Percentiles rank a stretch among this genome's conserved stretches.
Conservation (phyloP, 2,888 invertebrate genomes). For the Chalcosyrphus nemorum region DNA sequence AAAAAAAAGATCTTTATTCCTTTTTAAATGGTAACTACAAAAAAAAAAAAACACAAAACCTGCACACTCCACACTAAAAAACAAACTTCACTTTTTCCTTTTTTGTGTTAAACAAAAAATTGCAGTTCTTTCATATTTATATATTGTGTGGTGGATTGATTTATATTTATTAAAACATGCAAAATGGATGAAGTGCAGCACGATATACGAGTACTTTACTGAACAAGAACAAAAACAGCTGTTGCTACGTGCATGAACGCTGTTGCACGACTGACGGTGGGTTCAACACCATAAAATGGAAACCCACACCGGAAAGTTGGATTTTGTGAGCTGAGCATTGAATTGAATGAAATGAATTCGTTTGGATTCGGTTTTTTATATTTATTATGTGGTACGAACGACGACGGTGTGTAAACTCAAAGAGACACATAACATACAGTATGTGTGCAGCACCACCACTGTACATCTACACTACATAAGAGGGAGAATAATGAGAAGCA, state of each 20-base stretch:
- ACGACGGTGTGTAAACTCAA: neutral
- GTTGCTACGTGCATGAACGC: slow-evolving; percentile 54
- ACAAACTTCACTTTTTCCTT: slow-evolving; percentile 31
- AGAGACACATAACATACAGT: neutral
- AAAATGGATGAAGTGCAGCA: neutral
- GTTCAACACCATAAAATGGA: slow-evolving; percentile 52
- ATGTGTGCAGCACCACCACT: neutral
- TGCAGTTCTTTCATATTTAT: slow-evolving; percentile 51
- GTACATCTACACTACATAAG: neutral
- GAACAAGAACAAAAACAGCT: slow-evolving; percentile 23
- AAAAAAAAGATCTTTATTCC: neutral
- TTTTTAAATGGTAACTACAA: neutral
- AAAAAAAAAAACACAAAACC: no score
- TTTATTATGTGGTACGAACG: slow-evolving; percentile 2
- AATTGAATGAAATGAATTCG: slow-evolving; percentile 51
- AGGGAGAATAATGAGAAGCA: slow-evolving; percentile 12
- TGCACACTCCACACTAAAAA: slow-evolving; percentile 8
- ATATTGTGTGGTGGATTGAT: slow-evolving; percentile 8
- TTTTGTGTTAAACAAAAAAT: slow-evolving; percentile 15
- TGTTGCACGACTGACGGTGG: slow-evolving; percentile 62
- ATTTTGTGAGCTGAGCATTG: slow-evolving; percentile 41
- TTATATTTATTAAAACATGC: slow-evolving; percentile 37
- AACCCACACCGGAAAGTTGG: slow-evolving; percentile 65
- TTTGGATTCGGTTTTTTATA: neutral
- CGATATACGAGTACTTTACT: no score